Conservation (phyloP, 2,888 invertebrate genomes). For the Nemurella pictetii region DNA sequence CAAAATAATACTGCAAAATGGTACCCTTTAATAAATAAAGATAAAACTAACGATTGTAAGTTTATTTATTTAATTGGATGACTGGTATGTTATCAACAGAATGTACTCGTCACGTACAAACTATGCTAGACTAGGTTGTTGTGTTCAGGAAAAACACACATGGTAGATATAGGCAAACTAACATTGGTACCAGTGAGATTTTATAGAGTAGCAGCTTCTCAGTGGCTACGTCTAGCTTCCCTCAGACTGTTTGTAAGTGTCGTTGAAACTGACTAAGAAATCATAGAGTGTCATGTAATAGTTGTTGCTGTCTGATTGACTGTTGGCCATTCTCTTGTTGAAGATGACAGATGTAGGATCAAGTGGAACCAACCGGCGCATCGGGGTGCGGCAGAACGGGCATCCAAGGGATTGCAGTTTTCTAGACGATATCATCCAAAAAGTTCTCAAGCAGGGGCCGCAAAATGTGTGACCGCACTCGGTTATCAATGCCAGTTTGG, state of each 20-base stretch:
- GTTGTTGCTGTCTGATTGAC: not conserved
- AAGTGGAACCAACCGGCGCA: not conserved
- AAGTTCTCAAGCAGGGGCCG: not conserved
- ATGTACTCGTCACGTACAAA: too few relatives aligned
- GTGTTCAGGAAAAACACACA: too few relatives aligned
- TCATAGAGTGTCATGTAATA: not conserved
- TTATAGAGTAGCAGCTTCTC: too few relatives aligned
- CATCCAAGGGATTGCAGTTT: not conserved
- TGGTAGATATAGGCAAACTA: too few relatives aligned
- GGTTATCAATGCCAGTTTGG: not conserved
- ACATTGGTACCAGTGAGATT: too few relatives aligned
- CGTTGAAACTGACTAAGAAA: not conserved
- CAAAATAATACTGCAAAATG: too few relatives aligned
- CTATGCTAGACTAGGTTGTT: too few relatives aligned
- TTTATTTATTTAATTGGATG: too few relatives aligned
- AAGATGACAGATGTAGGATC: not conserved
- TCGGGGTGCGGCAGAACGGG: not conserved
- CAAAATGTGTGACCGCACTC: not conserved
- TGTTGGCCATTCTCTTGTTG: not conserved
- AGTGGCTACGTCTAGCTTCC: too few relatives aligned
- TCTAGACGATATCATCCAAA: not conserved
- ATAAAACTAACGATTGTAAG: too few relatives aligned
- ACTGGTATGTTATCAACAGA: too few relatives aligned
- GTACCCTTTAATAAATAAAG: too few relatives aligned
- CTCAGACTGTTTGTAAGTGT: not conserved